These are phyloP conservation scores for Eurois occulta DNA, from an alignment of 2,888 invertebrate species.

Conservation along the genomic window DNA sequence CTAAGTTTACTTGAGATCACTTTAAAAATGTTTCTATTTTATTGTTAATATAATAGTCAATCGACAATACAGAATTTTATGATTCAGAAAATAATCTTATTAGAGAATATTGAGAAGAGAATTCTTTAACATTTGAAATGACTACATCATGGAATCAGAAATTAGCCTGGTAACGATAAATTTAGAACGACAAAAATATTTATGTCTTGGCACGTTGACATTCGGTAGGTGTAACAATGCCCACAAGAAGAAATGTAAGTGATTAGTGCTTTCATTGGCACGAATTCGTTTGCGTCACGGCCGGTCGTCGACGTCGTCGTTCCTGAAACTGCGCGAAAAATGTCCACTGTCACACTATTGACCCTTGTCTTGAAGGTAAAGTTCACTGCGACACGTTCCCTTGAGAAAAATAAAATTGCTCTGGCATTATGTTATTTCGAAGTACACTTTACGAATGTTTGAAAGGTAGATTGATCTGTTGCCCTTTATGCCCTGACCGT, in stretches of 20 bases:
- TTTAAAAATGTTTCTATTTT: not conserved
- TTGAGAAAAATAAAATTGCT: slow-evolving; percentile 41
- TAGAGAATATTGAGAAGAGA: not conserved
- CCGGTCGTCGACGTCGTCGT: slow-evolving; percentile 82
- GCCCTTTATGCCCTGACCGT: not conserved
- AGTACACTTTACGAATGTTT: slow-evolving; percentile 6
- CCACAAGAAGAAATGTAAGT: slow-evolving; percentile 69
- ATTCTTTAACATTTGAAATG: slow-evolving; percentile 13
- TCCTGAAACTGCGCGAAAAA: slow-evolving; percentile 79
- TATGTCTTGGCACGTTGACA: slow-evolving; percentile 76
- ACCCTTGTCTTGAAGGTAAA: slow-evolving; percentile 76
- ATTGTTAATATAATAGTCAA: not conserved
- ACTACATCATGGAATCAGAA: slow-evolving; percentile 37
- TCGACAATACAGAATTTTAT: not conserved
- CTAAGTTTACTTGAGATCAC: slow-evolving; percentile 23
- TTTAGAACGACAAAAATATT: slow-evolving; percentile 73
- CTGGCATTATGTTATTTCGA: slow-evolving; percentile 23
- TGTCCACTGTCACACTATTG: slow-evolving; percentile 76
- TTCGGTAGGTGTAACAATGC: slow-evolving; percentile 69
- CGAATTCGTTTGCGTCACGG: slow-evolving; percentile 78
- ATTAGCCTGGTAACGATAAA: slow-evolving; percentile 70
- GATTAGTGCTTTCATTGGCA: slow-evolving; percentile 77
- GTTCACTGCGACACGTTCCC: slow-evolving; percentile 62
- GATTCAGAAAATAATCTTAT: not conserved
- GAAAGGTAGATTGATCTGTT: slow-evolving; percentile 8